phyloP scores from a whole-genome alignment of 1,140 invertebrate species.

The Heliconius hermathena region DNA sequence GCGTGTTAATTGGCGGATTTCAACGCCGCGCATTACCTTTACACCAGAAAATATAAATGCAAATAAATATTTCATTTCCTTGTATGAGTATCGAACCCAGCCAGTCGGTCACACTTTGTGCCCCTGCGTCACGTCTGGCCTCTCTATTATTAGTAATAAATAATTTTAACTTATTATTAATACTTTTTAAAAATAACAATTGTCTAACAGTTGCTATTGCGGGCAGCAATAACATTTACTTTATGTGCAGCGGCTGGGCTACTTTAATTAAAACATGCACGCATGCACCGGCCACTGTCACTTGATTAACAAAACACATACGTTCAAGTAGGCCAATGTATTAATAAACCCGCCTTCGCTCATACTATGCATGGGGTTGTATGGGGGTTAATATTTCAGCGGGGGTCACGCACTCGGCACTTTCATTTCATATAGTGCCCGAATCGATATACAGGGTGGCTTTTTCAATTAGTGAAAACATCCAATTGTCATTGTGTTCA shows the following conservation, averaged over 20 bases:
- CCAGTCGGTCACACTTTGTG: too few relatives aligned
- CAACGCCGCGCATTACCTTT: too few relatives aligned
- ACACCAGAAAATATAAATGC: too few relatives aligned
- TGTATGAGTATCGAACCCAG: too few relatives aligned
- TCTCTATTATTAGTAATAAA: too few relatives aligned
- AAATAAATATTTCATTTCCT: too few relatives aligned
- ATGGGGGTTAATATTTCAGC: slow-evolving; percentile 64
- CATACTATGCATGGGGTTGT: slow-evolving; percentile 66
- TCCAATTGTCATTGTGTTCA: slow-evolving; percentile 78
- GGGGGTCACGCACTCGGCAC: slow-evolving; percentile 58
- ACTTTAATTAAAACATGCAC: slow-evolving; percentile 33
- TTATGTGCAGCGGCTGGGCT: neutral
- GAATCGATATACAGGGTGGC: slow-evolving; percentile 70
- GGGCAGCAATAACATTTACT: neutral
- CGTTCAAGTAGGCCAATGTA: slow-evolving; percentile 22
- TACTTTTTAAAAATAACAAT: neutral
- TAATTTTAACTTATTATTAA: neutral
- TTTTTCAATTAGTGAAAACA: slow-evolving; percentile 80
- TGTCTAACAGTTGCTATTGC: neutral
- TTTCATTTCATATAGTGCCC: slow-evolving; percentile 78
- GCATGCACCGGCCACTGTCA: slow-evolving; percentile 22
- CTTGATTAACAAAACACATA: slow-evolving; percentile 32
- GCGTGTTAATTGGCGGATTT: too few relatives aligned
- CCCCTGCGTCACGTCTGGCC: too few relatives aligned
- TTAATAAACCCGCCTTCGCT: slow-evolving; percentile 52